These are phyloP conservation scores for Chloroceryle inda DNA, from an alignment of 2,797 vertebrate species.

Conservation along the genomic window DNA sequence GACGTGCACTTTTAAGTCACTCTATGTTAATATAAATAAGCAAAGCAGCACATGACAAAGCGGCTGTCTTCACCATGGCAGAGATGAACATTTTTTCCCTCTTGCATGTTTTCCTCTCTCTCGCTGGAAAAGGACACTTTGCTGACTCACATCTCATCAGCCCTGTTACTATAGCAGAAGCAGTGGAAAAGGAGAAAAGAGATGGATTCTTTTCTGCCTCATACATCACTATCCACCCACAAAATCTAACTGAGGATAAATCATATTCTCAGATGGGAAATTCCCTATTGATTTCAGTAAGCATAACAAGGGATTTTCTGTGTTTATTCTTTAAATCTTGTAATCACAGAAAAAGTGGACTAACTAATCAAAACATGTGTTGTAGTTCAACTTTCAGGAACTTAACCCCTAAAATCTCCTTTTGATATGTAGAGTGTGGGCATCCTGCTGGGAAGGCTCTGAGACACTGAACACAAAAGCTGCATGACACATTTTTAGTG, in stretches of 20 bases:
- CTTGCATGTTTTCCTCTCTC: background rate
- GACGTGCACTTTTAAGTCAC: background rate
- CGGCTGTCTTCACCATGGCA: background rate
- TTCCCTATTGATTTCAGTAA: background rate
- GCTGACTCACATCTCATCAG: constrained; percentile 7
- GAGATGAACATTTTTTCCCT: background rate
- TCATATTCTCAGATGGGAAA: background rate
- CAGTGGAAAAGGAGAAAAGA: background rate
- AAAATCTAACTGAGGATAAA: background rate
- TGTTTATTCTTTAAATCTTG: background rate
- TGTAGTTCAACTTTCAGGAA: background rate
- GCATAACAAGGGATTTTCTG: background rate
- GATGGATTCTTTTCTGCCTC: background rate
- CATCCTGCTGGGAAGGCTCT: background rate
- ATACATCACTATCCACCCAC: background rate
- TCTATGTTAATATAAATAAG: background rate
- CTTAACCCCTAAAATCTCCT: background rate
- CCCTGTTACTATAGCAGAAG: background rate
- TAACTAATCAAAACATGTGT: background rate
- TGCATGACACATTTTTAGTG: background rate
- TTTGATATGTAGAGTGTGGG: background rate
- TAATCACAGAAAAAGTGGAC: background rate
- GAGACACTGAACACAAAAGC: background rate
- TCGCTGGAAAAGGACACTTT: background rate
- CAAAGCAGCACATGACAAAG: background rate